Evolutionary conservation across 2,113 vertebrate genomes (phyloP).

Genomic region (Zootoca vivipara): DNA sequence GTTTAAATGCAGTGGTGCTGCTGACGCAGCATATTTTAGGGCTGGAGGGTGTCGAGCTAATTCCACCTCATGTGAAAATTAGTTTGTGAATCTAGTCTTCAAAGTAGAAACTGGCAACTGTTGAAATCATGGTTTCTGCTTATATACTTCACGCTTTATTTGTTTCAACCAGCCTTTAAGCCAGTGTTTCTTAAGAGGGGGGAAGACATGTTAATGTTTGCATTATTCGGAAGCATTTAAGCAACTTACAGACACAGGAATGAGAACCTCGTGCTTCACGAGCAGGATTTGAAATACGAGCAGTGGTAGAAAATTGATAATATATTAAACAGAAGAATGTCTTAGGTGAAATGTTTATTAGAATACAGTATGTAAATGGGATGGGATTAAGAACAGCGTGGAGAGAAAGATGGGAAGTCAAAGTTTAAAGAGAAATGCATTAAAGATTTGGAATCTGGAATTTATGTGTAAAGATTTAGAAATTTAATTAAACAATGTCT

Average conservation of each 20-base stretch:
- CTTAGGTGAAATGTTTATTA: too few relatives aligned
- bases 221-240: not conserved
- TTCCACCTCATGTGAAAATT: slow-evolving; percentile 1
- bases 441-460: too few relatives aligned
- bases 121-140: not conserved
- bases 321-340: too few relatives aligned
- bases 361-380: too few relatives aligned
- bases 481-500: too few relatives aligned
- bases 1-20: not conserved
- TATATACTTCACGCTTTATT: not conserved
- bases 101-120: not conserved
- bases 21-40: slow-evolving; percentile 2
- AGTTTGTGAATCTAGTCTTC: not conserved
- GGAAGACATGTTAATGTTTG: not conserved
- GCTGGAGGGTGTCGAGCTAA: not conserved
- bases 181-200: not conserved
- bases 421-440: too few relatives aligned
- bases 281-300: not conserved
- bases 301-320: too few relatives aligned
- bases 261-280: not conserved
- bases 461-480: too few relatives aligned
- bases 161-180: not conserved
- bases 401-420: too few relatives aligned
- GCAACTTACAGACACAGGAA: not conserved
- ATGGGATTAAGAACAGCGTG: too few relatives aligned